Evolutionary conservation across 1,140 invertebrate species (phyloP), one percentile per base, ranked within the genome.

Genomic region (Notospermus geniculatus): DNA sequence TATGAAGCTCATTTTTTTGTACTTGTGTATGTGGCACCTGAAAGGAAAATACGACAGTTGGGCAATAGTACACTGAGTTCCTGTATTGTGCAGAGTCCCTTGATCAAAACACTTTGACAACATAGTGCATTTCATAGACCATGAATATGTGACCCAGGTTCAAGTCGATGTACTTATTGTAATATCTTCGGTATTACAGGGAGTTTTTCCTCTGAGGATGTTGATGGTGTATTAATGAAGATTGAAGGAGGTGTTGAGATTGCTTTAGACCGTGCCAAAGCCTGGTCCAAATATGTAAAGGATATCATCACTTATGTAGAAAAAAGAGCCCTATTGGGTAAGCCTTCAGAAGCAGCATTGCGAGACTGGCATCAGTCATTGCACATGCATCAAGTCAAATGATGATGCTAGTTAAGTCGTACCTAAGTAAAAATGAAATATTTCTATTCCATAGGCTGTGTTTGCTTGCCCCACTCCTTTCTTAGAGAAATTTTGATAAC

Each of bases 271-370:
- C 74, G 84, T 57, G 84, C 84, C 19, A 86, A 86, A 71, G 74
- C 82, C 1, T 86, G 85, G 85, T 82, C 84, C 27, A 85, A 84
- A 66, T 86, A 86, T 70, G 77, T 82, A 46, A 84, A 84, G 66
- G 85, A 86, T 69, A 76, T 86, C 15, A 79, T 84, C 41, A 72
- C 72, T 2, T 86, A 85, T 63, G 79, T 86, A 28, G 85, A 86
- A 66, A 84, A 83, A 68, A 76, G 84, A 59, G 72, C 78, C 17
- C 73, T 78, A 59, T 66, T 84, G n/a, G 77, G 78, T 79, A 67
- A 71, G 68, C 4, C 39, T 13, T 43, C 11, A 13, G 11, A 19
- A 43, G 39, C 39, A 43, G 39, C 39, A 43, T 19, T 43, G 19
- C 19, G 39, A 43, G n/a, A n/a, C n/a, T n/a, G n/a, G n/a, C n/a